phyloP scores from a whole-genome alignment of 2,797 vertebrate genomes.

The Acanthornis magna region DNA sequence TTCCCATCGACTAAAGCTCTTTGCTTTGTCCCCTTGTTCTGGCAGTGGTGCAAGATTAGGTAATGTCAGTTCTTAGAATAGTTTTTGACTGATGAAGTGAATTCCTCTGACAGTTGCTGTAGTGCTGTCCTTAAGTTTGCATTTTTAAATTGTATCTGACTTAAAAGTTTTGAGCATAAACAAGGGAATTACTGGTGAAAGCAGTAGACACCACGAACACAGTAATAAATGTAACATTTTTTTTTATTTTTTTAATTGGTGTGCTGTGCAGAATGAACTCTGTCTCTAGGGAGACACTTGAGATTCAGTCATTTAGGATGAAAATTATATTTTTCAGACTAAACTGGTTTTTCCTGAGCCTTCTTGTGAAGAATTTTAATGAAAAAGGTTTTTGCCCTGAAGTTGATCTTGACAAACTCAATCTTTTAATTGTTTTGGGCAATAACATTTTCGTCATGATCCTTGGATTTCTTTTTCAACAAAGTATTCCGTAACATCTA shows the following conservation, averaged over 20 bases:
- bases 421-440: not conserved
- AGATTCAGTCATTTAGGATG: not conserved
- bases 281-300: not conserved
- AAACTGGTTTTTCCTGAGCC: not conserved
- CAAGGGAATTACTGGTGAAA: not conserved
- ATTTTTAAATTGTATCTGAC: not conserved
- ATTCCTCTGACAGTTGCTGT: not conserved
- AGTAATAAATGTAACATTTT: not conserved
- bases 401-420: not conserved
- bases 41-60: not conserved
- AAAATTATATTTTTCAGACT: not conserved
- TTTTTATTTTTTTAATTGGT: not conserved
- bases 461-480: not conserved
- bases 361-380: not conserved
- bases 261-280: not conserved
- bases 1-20: not conserved
- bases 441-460: not conserved
- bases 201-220: not conserved
- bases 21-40: not conserved
- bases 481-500: not conserved
- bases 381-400: not conserved
- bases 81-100: not conserved
- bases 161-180: not conserved
- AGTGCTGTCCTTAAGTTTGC: not conserved
- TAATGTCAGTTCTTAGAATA: not conserved